Evolutionary conservation across 2,113 vertebrate genomes (phyloP).

Genomic region (Myotis yumanensis): DNA sequence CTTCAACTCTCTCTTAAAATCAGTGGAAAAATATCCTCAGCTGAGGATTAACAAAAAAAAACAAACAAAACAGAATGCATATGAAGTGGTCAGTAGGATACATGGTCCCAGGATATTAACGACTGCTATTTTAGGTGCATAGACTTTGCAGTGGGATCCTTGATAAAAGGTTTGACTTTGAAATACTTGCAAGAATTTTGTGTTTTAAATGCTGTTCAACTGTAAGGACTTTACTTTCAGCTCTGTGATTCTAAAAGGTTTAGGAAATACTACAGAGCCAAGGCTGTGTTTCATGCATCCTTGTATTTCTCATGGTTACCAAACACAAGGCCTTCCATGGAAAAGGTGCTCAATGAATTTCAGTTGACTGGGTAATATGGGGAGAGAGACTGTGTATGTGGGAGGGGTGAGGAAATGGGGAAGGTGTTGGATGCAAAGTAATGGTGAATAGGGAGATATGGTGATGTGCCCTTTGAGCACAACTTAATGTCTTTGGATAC

Average conservation of each 20-base stretch:
- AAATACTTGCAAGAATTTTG: conserved; percentile 16
- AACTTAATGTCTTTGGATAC: neutral
- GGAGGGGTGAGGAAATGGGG: neutral
- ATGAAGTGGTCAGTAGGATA: neutral
- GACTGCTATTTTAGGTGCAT: neutral
- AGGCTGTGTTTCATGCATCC: neutral
- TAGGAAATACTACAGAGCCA: neutral
- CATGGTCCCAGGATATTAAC: neutral
- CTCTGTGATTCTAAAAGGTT: neutral
- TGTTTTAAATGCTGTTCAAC: neutral
- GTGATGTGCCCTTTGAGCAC: neutral
- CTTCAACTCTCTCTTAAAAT: too few species aligned
- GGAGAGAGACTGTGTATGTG: neutral
- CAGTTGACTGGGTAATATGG: neutral
- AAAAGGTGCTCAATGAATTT: neutral
- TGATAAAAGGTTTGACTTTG: neutral
- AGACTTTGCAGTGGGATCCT: neutral
- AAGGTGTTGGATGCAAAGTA: neutral
- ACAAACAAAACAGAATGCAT: neutral
- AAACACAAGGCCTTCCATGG: neutral
- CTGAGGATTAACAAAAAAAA: too few species aligned
- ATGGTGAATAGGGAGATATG: neutral
- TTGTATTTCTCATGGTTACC: neutral
- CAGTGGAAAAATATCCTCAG: too few species aligned
- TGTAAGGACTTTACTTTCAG: neutral